These are phyloP conservation scores for Enteromius treurensis DNA, from an alignment of 2,797 vertebrate genomes.

Conservation along the genomic window DNA sequence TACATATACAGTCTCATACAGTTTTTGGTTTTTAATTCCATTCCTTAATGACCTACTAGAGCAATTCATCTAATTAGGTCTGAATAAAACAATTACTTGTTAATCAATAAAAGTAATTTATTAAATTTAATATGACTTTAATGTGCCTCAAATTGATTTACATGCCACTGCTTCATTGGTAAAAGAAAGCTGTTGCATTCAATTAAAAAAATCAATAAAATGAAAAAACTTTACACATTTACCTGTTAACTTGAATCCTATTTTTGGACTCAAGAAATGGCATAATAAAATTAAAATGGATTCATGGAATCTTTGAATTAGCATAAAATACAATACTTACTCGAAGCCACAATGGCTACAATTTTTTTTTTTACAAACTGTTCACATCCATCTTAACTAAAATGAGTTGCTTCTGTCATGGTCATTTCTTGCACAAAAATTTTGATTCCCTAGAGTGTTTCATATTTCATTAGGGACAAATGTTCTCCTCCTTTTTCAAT, in stretches of 20 bases:
- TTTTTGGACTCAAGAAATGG: not conserved
- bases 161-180: not conserved
- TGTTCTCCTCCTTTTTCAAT: not conserved
- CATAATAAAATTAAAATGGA: not conserved
- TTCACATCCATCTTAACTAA: not conserved
- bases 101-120: not conserved
- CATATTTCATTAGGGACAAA: not conserved
- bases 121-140: not conserved
- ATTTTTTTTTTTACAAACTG: not conserved
- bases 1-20: not conserved
- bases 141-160: not conserved
- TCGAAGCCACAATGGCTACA: not conserved
- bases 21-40: slow-evolving; percentile 1
- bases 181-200: too few relatives aligned
- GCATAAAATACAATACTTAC: not conserved
- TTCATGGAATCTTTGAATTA: not conserved
- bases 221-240: not conserved
- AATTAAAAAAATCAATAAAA: not conserved
- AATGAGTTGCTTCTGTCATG: not conserved
- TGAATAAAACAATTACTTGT: not conserved
- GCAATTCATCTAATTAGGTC: not conserved
- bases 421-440: not conserved
- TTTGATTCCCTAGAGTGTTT: not conserved
- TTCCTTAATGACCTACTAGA: not conserved
- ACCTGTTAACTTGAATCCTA: not conserved